These are phyloP conservation scores for Nasua narica DNA, from an alignment of 2,797 vertebrate genomes.

Conservation along the genomic window DNA sequence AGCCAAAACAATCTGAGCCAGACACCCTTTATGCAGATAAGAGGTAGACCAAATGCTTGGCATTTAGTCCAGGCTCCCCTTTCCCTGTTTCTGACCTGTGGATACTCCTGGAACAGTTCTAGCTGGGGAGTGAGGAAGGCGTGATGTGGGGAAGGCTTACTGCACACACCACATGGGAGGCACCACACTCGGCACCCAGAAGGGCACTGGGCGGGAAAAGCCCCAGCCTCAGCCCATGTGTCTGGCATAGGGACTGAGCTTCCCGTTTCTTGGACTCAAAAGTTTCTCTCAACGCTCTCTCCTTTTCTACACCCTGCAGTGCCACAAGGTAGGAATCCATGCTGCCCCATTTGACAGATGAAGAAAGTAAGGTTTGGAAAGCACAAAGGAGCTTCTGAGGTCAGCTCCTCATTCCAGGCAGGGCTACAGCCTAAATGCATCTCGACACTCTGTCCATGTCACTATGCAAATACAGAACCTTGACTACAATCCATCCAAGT, in stretches of 20 bases:
- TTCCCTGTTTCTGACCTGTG: neutral
- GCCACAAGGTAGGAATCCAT: neutral
- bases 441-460: fast-evolving
- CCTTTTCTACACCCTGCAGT: neutral
- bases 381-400: neutral
- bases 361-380: neutral
- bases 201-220: neutral
- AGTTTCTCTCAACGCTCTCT: neutral
- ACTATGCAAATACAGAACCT: neutral
- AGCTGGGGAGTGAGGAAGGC: neutral
- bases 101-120: neutral
- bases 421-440: neutral
- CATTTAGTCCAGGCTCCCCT: neutral
- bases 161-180: too few species aligned
- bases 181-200: fast-evolving
- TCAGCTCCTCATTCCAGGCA: fast-evolving
- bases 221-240: too few species aligned
- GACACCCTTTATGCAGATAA: neutral
- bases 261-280: neutral
- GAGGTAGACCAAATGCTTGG: neutral
- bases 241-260: neutral
- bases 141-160: neutral
- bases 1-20: neutral
- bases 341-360: neutral
- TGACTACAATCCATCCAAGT: too few species aligned